Conservation (phyloP, 2,113 vertebrate genomes). For the Platichthys flesus region DNA sequence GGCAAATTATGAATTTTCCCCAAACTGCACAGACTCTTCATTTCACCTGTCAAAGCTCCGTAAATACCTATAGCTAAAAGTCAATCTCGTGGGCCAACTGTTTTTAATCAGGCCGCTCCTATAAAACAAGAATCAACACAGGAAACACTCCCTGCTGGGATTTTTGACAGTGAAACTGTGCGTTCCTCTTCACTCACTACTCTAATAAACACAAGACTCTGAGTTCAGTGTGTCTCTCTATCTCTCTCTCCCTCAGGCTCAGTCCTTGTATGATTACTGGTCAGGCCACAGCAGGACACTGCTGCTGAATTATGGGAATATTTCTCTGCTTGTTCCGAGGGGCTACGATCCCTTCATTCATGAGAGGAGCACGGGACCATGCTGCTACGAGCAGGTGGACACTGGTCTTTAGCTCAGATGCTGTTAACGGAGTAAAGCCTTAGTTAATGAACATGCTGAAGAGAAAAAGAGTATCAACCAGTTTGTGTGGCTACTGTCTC, state of each 20-base stretch:
- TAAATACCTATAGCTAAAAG: constrained; percentile 44
- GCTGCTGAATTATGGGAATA: constrained; percentile 41
- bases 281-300: constrained; percentile 9
- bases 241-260: constrained; percentile 23
- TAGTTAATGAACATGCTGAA: not conserved
- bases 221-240: constrained; percentile 11
- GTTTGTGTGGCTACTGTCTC: constrained; percentile 13
- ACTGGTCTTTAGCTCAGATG: not conserved
- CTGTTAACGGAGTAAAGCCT: constrained; percentile 14
- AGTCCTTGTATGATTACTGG: constrained; percentile 6
- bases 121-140: constrained; percentile 43
- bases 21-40: not conserved
- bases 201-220: constrained; percentile 37
- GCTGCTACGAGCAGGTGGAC: constrained; percentile 37
- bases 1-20: not conserved
- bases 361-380: constrained; percentile 28
- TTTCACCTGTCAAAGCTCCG: not conserved
- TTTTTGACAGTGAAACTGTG: constrained; percentile 47
- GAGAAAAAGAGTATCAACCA: not conserved
- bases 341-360: constrained; percentile 43
- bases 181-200: constrained; percentile 32
- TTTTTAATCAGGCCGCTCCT: constrained; percentile 38
- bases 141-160: constrained; percentile 49
- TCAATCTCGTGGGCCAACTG: constrained; percentile 24
- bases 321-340: constrained; percentile 3